Evolutionary conservation across 2,797 vertebrate species (phyloP), one percentile per base, ranked within the genome.

Genomic region (Glyptemys insculpta): DNA sequence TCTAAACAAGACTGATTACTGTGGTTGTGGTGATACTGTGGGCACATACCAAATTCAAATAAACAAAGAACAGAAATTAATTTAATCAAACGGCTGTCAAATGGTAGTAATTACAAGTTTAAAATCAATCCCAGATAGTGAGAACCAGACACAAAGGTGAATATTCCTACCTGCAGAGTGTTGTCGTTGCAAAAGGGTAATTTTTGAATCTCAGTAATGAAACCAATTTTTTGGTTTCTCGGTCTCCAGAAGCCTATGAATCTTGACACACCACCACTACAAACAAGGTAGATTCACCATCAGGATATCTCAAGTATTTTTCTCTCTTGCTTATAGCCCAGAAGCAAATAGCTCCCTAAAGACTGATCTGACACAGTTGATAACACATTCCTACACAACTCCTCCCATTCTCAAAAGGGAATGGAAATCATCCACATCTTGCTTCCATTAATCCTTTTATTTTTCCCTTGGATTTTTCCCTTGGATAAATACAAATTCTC

Each of bases 11-110:
- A 93, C 79, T 95, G 95, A 23, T 90, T 96, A 96, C 92, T 88
- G 92, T 92, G 95, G 94, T 93, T 92, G 88, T 79, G 93, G 79
- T 59, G 47, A 84, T 84, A 87, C 49, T 91, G 85, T 94, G 92
- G 91, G 86, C 89, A 90, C 29, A 94, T 94, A 96, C 37, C 79
- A 96, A 95, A 95, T 54, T 87, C 25, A 86, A 94, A 95, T 93
- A 65, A 87, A 53, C 87, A n/a, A 81, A 41, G 53, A 90, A 93
- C 96, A 93, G 12, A 85, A 95, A 91, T 95, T 95, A 92, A 94
- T 96, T 93, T 93, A 97, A 95, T 91, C 8, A 94, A 88, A 87
- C 89, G 95, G 94, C 93, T 94, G 92, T 93, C 83, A 95, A 86
- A 97, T 93, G 83, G 81, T 72, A 91, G 76, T 68, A 93, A 81